Evolutionary conservation across 2,888 invertebrate genomes (phyloP), one percentile per base, ranked within the genome.

Genomic region (Lasiommata megera): DNA sequence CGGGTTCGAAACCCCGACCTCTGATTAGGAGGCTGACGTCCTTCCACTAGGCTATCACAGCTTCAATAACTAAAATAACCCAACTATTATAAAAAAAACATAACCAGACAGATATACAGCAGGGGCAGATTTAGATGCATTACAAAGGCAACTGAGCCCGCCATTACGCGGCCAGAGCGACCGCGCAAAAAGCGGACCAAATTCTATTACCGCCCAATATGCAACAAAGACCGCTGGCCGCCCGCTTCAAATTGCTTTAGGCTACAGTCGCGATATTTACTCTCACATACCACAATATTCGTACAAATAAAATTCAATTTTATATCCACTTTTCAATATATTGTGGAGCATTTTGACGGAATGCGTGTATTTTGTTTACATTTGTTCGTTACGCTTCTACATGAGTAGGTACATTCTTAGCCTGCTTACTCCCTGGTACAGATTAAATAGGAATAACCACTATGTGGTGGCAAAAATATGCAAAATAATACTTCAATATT

Each of bases 191-290:
- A 90, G 86, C 88, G 83, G 72, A 80, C 88, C 85, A 86, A 90
- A 90, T 90, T 90, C 90, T 88, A 89, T 90, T 90, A 89, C 88
- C 77, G 78, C 73, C 79, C 83, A 84, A 89, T 89, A 89, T 88
- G 84, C 88, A 89, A 89, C 90, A 88, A 88, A 90, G 90, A 88
- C 87, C 89, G 77, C 85, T 77, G 78, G 74, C 72, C 78, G 76
- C 79, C 79, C 82, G 84, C 79, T 80, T 77, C 82, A 88, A 89
- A 90, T 90, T 90, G 90, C 88, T 90, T 88, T 89, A 88, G 80
- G 84, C 81, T 82, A 79, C 77, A 83, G 77, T 82, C 86, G 80
- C 85, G 82, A 81, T 85, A 86, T 87, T 85, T 88, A 84, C 80
- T 79, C 75, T 73, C 73, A 74, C 76, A 72, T 80, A 79, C 74